phyloP scores from a whole-genome alignment of 2,113 vertebrate genomes.

The Cephalopterus ornatus region DNA sequence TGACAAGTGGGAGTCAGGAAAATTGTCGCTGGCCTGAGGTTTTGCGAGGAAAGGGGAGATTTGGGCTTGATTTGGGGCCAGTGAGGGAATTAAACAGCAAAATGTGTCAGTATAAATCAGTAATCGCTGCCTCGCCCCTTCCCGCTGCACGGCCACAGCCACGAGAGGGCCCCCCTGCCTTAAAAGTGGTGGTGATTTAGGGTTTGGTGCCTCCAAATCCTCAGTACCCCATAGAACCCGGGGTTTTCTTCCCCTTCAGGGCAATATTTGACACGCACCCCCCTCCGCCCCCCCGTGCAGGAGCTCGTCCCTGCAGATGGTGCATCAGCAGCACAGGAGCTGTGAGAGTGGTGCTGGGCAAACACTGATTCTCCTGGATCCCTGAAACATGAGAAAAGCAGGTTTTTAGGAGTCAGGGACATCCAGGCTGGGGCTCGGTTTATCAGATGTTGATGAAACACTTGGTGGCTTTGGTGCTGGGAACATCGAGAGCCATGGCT shows the following conservation, averaged over 20 bases:
- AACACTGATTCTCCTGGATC: background rate
- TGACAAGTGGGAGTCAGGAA: rapidly evolving
- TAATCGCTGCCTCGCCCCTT: rapidly evolving
- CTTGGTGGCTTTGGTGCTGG: background rate
- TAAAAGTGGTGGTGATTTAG: rapidly evolving
- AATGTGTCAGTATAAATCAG: rapidly evolving
- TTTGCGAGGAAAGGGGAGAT: background rate
- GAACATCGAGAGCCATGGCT: rapidly evolving
- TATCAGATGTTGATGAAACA: background rate
- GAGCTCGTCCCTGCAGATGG: rapidly evolving
- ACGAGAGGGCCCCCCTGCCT: conserved; percentile 13
- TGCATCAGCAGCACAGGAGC: rapidly evolving
- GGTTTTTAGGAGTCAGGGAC: background rate
- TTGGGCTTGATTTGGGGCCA: background rate
- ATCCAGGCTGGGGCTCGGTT: background rate
- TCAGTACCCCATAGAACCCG: rapidly evolving
- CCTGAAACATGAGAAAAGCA: rapidly evolving
- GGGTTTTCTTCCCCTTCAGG: background rate
- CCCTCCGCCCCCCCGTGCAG: rapidly evolving
- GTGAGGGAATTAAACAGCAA: rapidly evolving
- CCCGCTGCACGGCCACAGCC: rapidly evolving
- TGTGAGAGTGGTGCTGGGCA: background rate
- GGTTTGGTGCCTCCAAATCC: rapidly evolving
- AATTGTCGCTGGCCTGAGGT: rapidly evolving
- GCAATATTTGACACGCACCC: too few species aligned